phyloP scores from a whole-genome alignment of 1,140 invertebrate genomes.

The Parapsyche elsis region DNA sequence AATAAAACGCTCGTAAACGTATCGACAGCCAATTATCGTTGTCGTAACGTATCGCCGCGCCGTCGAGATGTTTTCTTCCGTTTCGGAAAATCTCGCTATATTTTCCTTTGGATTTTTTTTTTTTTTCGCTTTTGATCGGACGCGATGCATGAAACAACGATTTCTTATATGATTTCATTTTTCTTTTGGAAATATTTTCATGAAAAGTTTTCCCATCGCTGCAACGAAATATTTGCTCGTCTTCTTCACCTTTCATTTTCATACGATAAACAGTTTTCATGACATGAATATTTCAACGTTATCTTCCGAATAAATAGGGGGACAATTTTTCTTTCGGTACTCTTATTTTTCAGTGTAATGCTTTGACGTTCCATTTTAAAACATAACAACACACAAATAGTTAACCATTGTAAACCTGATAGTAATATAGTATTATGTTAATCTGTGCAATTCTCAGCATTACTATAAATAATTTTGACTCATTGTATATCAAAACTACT shows the following conservation, averaged over 20 bases:
- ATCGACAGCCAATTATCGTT: constrained; percentile 13
- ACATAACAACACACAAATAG: too few relatives aligned
- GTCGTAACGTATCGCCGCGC: neutral
- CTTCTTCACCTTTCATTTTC: neutral
- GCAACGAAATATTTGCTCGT: neutral
- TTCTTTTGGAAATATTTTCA: too few relatives aligned
- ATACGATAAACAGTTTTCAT: neutral
- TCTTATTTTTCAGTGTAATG: too few relatives aligned
- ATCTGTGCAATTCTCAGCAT: too few relatives aligned
- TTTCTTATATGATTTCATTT: too few relatives aligned
- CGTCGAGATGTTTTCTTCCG: neutral
- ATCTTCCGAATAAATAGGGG: neutral
- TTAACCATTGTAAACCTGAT: too few relatives aligned
- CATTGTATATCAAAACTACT: too few relatives aligned
- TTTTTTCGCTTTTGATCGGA: neutral
- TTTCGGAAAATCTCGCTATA: neutral
- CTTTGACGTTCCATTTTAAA: too few relatives aligned
- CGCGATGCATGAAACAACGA: too few relatives aligned
- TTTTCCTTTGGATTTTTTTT: neutral
- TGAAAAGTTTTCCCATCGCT: neutral
- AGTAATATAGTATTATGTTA: too few relatives aligned
- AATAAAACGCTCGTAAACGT: constrained; percentile 27
- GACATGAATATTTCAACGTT: neutral
- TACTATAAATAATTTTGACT: too few relatives aligned
- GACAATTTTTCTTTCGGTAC: too few relatives aligned